These are phyloP conservation scores for Perccottus glenii DNA, from an alignment of 2,113 vertebrate genomes.

Conservation along the genomic window DNA sequence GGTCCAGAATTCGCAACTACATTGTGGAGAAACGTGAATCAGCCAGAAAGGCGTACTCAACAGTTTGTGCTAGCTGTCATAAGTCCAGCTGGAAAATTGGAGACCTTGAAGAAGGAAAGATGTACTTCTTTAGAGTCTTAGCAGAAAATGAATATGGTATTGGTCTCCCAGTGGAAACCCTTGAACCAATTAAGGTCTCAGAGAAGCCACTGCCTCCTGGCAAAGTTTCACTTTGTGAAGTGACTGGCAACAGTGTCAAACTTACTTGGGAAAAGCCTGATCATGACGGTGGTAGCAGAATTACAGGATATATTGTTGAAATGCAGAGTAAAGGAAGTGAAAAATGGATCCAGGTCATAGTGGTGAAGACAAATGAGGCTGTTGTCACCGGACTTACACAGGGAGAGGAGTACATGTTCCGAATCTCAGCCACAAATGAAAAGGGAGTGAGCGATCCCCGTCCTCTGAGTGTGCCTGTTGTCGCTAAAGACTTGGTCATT, in stretches of 20 bases:
- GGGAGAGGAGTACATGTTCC: slow-evolving; percentile 97
- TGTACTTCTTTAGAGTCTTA: slow-evolving; percentile 94
- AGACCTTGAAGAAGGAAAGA: slow-evolving; percentile 90
- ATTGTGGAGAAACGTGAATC: slow-evolving; percentile 97
- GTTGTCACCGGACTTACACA: slow-evolving; percentile 89
- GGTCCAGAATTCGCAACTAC: slow-evolving; percentile 94
- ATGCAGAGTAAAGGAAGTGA: slow-evolving; percentile 98
- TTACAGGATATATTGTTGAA: slow-evolving; percentile 93
- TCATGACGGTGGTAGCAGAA: slow-evolving; percentile 96
- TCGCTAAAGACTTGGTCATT: slow-evolving; percentile 95
- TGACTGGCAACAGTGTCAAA: slow-evolving; percentile 89
- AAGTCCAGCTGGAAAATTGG: slow-evolving; percentile 96
- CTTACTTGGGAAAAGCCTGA: slow-evolving; percentile 98
- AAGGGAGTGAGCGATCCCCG: slow-evolving; percentile 96
- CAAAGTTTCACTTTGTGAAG: slow-evolving; percentile 91
- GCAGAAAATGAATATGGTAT: slow-evolving; percentile 98
- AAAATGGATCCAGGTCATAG: slow-evolving; percentile 92
- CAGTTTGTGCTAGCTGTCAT: slow-evolving; percentile 91
- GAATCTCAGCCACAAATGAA: slow-evolving; percentile 93
- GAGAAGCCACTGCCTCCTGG: slow-evolving; percentile 96
- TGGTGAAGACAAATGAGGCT: slow-evolving; percentile 90
- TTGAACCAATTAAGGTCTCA: slow-evolving; percentile 92
- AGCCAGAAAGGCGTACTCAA: slow-evolving; percentile 95
- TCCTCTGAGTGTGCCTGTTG: slow-evolving; percentile 87
- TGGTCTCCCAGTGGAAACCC: slow-evolving; percentile 92